Evolutionary conservation across 2,113 vertebrate genomes (phyloP), one percentile per base, ranked within the genome.

Genomic region (Cheilinus undulatus): DNA sequence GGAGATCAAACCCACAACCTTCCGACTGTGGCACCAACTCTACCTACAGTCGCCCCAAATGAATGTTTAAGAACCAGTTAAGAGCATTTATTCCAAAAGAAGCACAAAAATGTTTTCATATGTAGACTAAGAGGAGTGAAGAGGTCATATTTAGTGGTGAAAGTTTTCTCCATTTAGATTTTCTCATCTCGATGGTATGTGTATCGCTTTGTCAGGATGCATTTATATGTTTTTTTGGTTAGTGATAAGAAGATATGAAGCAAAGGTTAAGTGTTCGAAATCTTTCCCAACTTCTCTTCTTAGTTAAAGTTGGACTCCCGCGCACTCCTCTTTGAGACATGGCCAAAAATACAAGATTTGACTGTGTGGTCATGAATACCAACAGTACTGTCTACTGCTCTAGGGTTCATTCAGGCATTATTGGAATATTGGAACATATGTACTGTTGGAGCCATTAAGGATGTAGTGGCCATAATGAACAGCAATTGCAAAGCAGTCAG

Each of bases 401-500:
- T 66, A 13, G n/a, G 57, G 26, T 20, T 32, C 23, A 56, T 75
- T 46, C 26, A 57, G 58, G 69, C 45, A 71, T 76, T 48, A 69
- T 38, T 53, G 62, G 26, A 78, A 36, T 30, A 70, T 20, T 57
- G 53, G 54, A 78, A 82, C 56, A 76, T 72, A 64, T 65, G 65
- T 73, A 88, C 83, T 76, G 52, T 40, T 58, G 3, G 58, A 69
- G 53, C 60, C 24, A 82, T 71, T 85, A 61, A 78, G 79, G 68
- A 85, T 69, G 64, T 32, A 42, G 64, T 49, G 48, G 77, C 61
- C 64, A 69, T 73, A 77, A 78, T 82, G 76, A 88, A 76, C 46
- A 75, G 60, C 67, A 34, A 50, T 59, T 80, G 60, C 57, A 74
- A 82, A 76, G 64, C 59, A 78, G 68, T 78, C 81, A 63, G 72